These are phyloP conservation scores for Caenorhabditis parvicauda DNA, from an alignment of 2,888 invertebrate species.

Conservation along the genomic window DNA sequence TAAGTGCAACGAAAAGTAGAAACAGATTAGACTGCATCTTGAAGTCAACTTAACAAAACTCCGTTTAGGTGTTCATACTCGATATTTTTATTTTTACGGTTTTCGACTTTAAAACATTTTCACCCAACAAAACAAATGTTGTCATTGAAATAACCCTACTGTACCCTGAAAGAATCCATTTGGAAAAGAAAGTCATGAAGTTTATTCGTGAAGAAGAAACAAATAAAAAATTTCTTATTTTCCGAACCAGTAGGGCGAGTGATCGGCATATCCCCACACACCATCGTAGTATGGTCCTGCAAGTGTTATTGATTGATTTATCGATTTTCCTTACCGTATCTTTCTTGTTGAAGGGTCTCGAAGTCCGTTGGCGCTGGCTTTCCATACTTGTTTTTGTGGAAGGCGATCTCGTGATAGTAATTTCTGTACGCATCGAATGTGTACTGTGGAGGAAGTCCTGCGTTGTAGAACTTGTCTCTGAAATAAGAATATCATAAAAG, in stretches of 20 bases:
- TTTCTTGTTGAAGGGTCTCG: constrained; percentile 48
- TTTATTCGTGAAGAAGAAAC: neutral
- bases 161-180: too few relatives aligned
- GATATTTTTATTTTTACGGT: too few relatives aligned
- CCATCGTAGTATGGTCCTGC: constrained; percentile 55
- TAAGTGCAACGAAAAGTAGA: too few relatives aligned
- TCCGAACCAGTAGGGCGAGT: constrained; percentile 51
- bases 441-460: constrained; percentile 50
- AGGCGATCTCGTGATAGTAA: constrained; percentile 54
- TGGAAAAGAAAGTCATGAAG: too few relatives aligned
- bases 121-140: too few relatives aligned
- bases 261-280: constrained; percentile 54
- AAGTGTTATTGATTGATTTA: constrained; percentile 6
- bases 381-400: constrained; percentile 51
- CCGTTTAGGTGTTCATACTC: too few relatives aligned
- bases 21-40: too few relatives aligned
- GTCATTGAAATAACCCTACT: too few relatives aligned
- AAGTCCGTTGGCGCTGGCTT: constrained; percentile 44
- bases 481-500: neutral
- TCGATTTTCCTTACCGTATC: constrained; percentile 36
- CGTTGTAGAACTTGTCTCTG: constrained; percentile 53
- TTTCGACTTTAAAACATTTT: too few relatives aligned
- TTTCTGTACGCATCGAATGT: constrained; percentile 48
- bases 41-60: too few relatives aligned
- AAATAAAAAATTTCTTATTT: constrained; percentile 10